Evolutionary conservation across 2,888 invertebrate species (phyloP).

Genomic region (Melinaea menophilus): DNA sequence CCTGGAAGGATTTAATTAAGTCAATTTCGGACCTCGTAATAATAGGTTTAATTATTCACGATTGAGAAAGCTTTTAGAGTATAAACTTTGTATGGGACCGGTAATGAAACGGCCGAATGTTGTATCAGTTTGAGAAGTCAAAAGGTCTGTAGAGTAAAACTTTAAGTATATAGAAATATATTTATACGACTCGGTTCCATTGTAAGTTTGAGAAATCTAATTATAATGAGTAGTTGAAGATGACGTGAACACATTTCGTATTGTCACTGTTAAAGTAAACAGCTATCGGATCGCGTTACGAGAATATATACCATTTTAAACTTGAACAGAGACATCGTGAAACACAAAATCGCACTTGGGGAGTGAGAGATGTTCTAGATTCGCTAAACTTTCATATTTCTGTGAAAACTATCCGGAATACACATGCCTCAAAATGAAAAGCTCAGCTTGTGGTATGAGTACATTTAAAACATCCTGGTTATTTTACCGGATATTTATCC

Average conservation of each 20-base stretch:
- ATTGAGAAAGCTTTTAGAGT: conserved; percentile 60
- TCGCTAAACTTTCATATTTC: conserved; percentile 25
- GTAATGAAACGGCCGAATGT: conserved; percentile 51
- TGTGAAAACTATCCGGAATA: conserved; percentile 21
- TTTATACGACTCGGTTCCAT: background rate
- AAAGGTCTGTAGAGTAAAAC: conserved; percentile 9
- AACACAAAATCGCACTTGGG: conserved; percentile 22
- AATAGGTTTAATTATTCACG: conserved; percentile 69
- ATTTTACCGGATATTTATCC: background rate
- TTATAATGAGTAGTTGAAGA: background rate
- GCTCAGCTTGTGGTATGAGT: background rate
- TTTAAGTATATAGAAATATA: background rate
- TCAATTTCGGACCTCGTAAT: conserved; percentile 58
- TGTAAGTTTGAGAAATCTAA: background rate
- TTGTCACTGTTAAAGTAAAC: background rate
- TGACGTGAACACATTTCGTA: background rate
- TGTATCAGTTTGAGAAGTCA: conserved; percentile 25
- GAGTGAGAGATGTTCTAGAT: conserved; percentile 13
- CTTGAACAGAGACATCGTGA: conserved; percentile 8
- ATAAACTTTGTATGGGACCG: conserved; percentile 55
- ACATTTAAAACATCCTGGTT: conserved; percentile 4
- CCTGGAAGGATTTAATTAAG: conserved; percentile 56
- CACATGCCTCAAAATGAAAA: conserved; percentile 20
- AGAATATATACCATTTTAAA: conserved; percentile 16
- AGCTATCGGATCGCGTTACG: background rate